Percentiles rank a stretch among this genome's conserved stretches.
phyloP scores from a whole-genome alignment of 2,797 vertebrate species.

The Picus viridis region DNA sequence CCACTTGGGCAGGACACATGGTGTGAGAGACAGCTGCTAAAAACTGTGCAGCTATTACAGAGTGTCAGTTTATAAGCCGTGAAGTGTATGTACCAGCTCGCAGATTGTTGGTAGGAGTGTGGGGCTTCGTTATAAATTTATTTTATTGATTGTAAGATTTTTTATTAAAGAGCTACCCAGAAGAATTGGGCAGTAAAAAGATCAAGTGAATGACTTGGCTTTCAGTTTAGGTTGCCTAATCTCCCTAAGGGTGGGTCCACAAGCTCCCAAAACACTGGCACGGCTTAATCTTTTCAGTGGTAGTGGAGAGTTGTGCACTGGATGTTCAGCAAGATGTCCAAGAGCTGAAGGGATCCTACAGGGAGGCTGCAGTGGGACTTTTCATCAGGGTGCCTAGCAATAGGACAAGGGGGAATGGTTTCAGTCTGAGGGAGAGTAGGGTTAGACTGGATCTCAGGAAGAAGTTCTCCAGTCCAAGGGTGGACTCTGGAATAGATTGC shows the following conservation, averaged over 20 bases:
- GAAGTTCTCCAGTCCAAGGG: too few species aligned
- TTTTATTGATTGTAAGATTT: slow-evolving; percentile 65
- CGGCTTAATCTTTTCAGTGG: not conserved
- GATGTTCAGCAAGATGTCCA: not conserved
- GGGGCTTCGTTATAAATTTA: slow-evolving; percentile 64
- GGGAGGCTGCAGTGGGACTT: too few species aligned
- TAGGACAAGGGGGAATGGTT: too few species aligned
- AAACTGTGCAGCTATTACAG: slow-evolving; percentile 67
- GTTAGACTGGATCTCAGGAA: too few species aligned
- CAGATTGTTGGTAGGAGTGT: slow-evolving; percentile 70
- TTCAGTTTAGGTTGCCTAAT: slow-evolving; percentile 12
- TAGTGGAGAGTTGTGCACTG: not conserved
- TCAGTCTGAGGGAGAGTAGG: too few species aligned
- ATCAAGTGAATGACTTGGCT: slow-evolving; percentile 36
- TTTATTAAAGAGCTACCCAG: slow-evolving; percentile 42
- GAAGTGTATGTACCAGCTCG: slow-evolving; percentile 61
- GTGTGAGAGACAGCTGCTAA: slow-evolving; percentile 73
- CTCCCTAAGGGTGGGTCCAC: not conserved
- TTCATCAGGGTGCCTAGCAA: too few species aligned
- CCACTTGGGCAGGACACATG: slow-evolving; percentile 63
- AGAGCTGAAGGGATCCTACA: too few species aligned
- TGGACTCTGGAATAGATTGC: too few species aligned
- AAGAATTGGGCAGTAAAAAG: slow-evolving; percentile 57
- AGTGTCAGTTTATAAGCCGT: slow-evolving; percentile 64
- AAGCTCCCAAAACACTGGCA: not conserved